Conservation (phyloP, 2,113 vertebrate genomes). For the Nothocercus julius region DNA sequence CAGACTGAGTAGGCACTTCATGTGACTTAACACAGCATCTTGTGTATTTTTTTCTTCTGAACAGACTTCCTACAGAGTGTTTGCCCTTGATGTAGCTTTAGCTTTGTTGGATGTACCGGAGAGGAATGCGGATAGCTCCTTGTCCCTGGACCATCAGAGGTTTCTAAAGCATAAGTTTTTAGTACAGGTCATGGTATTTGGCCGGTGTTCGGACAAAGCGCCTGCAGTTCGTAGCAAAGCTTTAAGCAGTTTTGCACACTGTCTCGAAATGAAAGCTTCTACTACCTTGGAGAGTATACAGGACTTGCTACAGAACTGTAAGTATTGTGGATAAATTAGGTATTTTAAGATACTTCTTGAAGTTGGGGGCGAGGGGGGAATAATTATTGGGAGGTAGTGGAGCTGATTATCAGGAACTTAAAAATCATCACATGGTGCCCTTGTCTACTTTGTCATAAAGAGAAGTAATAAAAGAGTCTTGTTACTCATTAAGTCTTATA, state of each 20-base stretch:
- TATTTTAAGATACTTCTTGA: not conserved
- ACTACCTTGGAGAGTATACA: constrained; percentile 76
- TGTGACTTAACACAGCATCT: not conserved
- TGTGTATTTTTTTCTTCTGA: not conserved
- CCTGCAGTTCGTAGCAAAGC: constrained; percentile 87
- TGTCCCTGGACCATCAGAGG: constrained; percentile 70
- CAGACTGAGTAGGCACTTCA: not conserved
- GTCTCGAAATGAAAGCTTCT: constrained; percentile 81
- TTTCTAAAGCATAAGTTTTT: constrained; percentile 88
- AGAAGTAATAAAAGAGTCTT: not conserved
- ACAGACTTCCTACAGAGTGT: constrained; percentile 85
- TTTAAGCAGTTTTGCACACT: constrained; percentile 86
- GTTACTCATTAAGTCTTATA: not conserved
- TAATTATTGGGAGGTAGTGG: not conserved
- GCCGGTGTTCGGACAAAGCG: constrained; percentile 84
- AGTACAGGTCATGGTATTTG: constrained; percentile 87
- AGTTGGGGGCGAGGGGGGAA: not conserved
- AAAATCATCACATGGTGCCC: not conserved
- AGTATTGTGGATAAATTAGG: constrained; percentile 39
- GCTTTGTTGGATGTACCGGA: constrained; percentile 87
- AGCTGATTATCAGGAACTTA: not conserved
- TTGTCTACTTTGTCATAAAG: not conserved
- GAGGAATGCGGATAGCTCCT: constrained; percentile 63
- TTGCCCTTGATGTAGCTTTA: constrained; percentile 90
- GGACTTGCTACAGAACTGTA: constrained; percentile 82